Base-by-base conservation (phyloP, 2,113 vertebrate genomes). In the Lepus europaeus region DNA sequence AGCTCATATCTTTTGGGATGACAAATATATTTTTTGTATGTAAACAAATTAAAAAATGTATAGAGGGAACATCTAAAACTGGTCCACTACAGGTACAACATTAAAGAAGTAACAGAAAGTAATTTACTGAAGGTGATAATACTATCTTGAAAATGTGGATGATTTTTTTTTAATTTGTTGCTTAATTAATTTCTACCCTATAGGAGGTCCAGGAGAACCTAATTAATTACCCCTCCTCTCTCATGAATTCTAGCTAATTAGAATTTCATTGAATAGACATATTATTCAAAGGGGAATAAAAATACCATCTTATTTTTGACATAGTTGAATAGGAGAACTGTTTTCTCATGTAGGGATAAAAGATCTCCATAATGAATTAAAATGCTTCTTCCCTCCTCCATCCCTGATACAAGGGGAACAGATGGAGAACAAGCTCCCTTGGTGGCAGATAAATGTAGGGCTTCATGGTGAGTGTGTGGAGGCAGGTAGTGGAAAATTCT, bases 161-260 rank as follows among this genome's bases (percentile, higher is more conserved):
- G 77, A 3, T 2, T 9, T 10, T 53, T 68, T 83, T 70, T 59
- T 53, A 82, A 79, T 91, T 80, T 90, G 13, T 92, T 92, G 89
- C 88, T 95, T 96, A 89, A 92, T 92, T 94, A 94, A 90, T 94
- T 90, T 93, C 70, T 79, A 80, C 19, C 81, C 33, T 91, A 14
- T 83, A 85, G 87, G 61, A 80, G 45, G 51, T 93, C 39, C 83
- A 89, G 36, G 23, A 61, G 45, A 89, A 66, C 39, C 90, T 89
- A 78, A 79, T 89, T 95, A 94, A 82, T 94, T 89, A 76, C 25
- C 29, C 19, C 16, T 59, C 3, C 6, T 91, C 85, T 36, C 70
- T 91, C 74, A 73, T 70, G 73, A 90, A 87, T 95, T 94, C 29
- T 79, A 87, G 74, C 86, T 94, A 95, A 94, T 96, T 95, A 95